Percentiles rank a stretch among this genome's conserved stretches.
phyloP scores from a whole-genome alignment of 2,113 vertebrate species.

The Abramis brama region DNA sequence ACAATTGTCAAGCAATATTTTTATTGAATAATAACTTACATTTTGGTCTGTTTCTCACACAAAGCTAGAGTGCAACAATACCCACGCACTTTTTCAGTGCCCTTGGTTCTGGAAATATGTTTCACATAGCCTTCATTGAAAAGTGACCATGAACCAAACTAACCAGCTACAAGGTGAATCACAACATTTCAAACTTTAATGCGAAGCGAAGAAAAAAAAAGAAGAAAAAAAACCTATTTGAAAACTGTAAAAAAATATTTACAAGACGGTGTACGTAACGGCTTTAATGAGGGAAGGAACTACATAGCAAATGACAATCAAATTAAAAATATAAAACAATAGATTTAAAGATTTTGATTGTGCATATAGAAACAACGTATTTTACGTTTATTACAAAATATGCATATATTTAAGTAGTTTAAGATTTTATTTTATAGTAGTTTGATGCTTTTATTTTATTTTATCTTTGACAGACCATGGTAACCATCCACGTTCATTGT shows the following conservation, averaged over 20 bases:
- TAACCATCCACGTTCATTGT: background rate
- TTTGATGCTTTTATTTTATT: background rate
- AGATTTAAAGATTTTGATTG: too few relatives aligned
- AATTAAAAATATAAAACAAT: too few relatives aligned
- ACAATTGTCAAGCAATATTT: background rate
- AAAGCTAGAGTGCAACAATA: background rate
- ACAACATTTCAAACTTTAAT: background rate
- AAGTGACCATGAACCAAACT: background rate
- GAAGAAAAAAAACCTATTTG: background rate
- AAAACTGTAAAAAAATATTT: background rate
- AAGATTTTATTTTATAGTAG: background rate
- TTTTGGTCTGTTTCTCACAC: background rate
- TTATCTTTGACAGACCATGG: background rate
- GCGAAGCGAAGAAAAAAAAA: background rate
- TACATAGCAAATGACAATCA: background rate
- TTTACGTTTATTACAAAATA: background rate
- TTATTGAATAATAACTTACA: background rate
- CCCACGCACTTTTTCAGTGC: background rate
- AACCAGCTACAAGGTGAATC: background rate
- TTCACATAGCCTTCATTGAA: background rate
- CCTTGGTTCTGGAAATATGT: background rate
- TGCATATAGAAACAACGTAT: background rate
- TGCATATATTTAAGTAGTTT: background rate
- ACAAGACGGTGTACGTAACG: too few relatives aligned
- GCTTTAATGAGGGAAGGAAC: too few relatives aligned